These are phyloP conservation scores for Hylaeus anthracinus DNA, from an alignment of 1,140 invertebrate species.

Conservation along the genomic window DNA sequence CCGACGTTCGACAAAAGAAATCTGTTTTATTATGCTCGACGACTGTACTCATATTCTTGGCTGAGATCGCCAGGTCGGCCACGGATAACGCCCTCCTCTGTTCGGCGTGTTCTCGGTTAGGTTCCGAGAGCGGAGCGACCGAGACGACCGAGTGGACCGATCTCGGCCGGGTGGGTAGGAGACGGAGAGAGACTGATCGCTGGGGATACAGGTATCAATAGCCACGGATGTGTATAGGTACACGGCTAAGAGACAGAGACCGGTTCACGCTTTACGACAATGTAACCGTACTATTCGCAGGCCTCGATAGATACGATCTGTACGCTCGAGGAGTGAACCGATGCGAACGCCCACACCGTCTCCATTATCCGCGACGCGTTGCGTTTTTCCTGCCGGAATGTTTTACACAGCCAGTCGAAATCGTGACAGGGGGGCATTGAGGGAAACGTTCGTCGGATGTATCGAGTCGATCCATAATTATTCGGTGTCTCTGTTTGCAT, in stretches of 20 bases:
- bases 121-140: no score
- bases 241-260: slow-evolving; percentile 55
- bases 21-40: slow-evolving; percentile 23
- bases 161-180: background rate
- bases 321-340: slow-evolving; percentile 39
- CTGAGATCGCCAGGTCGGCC: slow-evolving; percentile 31
- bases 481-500: no score
- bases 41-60: slow-evolving; percentile 31
- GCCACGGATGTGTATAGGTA: slow-evolving; percentile 33
- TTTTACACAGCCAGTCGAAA: no score
- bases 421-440: no score
- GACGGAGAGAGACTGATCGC: background rate
- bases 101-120: background rate
- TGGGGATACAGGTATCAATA: slow-evolving; percentile 44
- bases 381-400: background rate
- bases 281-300: slow-evolving; percentile 58
- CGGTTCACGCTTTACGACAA: slow-evolving; percentile 58
- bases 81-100: slow-evolving; percentile 22
- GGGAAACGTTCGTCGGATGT: no score
- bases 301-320: slow-evolving; percentile 60
- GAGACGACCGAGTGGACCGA: background rate
- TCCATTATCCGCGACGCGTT: slow-evolving; percentile 32
- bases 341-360: slow-evolving; percentile 39
- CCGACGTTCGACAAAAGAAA: slow-evolving; percentile 23
- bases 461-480: no score